phyloP scores from a whole-genome alignment of 2,113 vertebrate genomes.

The Corythoichthys haematopterus region DNA sequence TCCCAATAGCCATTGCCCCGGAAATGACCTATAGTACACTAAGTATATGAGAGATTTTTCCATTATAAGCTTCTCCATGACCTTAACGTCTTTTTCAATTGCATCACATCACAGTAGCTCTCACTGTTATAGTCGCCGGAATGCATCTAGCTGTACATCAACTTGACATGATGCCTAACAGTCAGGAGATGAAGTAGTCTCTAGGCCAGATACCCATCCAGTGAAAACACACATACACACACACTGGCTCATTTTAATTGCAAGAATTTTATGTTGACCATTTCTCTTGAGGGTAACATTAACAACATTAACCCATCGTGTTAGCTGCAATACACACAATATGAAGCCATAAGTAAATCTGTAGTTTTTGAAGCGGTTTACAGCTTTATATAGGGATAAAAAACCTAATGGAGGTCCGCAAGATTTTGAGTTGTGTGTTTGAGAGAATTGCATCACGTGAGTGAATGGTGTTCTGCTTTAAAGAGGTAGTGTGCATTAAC shows the following conservation, averaged over 20 bases:
- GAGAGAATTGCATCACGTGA: background rate
- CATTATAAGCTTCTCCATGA: conserved; percentile 26
- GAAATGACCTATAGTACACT: conserved; percentile 31
- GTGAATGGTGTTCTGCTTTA: background rate
- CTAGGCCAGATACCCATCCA: background rate
- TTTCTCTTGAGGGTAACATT: conserved; percentile 21
- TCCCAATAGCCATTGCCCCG: conserved; percentile 11
- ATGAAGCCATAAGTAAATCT: conserved; percentile 13
- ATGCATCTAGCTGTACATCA: conserved; percentile 21
- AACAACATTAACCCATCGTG: conserved; percentile 17
- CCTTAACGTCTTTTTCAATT: conserved; percentile 40
- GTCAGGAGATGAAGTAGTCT: conserved; percentile 11
- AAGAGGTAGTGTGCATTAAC: background rate
- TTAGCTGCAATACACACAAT: conserved; percentile 5
- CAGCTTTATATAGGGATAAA: conserved; percentile 4
- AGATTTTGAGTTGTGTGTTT: background rate
- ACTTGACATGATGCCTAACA: conserved; percentile 18
- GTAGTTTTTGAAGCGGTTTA: conserved; percentile 5
- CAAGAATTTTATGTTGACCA: conserved; percentile 9
- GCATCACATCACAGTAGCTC: conserved; percentile 31
- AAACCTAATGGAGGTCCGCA: background rate
- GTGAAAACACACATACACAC: conserved; percentile 8
- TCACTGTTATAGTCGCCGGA: conserved; percentile 13
- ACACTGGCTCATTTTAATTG: conserved; percentile 14
- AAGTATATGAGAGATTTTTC: conserved; percentile 6